A percentile compares a stretch with the other conserved stretches of the same genome.
These are phyloP conservation scores for Pseudopodoces humilis DNA, from an alignment of 2,113 vertebrate species.

Conservation along the genomic window DNA sequence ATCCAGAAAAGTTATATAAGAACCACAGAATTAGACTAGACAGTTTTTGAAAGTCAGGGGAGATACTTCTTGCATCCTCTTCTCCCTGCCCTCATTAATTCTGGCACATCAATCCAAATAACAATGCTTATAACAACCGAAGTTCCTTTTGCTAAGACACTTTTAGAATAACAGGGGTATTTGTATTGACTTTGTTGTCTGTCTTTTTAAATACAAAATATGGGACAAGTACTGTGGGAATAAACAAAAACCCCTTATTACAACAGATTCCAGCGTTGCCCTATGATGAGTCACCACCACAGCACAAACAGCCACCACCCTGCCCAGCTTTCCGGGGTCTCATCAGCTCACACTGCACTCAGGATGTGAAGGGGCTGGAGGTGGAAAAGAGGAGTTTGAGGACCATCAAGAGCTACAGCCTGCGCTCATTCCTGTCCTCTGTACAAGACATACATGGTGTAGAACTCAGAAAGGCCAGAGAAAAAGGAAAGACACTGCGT, in stretches of 20 bases:
- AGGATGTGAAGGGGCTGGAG: not conserved
- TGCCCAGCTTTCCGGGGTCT: not conserved
- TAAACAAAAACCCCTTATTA: not conserved
- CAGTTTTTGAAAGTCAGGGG: not conserved
- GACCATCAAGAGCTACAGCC: not conserved
- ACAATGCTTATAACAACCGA: not conserved
- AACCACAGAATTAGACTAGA: not conserved
- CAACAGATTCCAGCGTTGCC: not conserved
- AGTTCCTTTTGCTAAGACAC: not conserved
- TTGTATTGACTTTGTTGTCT: not conserved
- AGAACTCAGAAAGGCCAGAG: not conserved
- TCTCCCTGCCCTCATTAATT: not conserved
- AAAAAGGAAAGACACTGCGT: not conserved
- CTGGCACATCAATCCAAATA: not conserved
- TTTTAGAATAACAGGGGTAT: not conserved
- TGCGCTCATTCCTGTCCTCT: not conserved
- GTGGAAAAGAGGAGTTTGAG: not conserved
- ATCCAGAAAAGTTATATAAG: not conserved
- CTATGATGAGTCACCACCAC: not conserved
- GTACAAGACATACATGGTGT: rapidly evolving
- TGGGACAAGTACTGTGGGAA: rapidly evolving
- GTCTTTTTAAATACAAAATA: not conserved
- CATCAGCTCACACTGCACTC: not conserved
- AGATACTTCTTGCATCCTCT: not conserved
- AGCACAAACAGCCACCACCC: not conserved